Base-by-base conservation (phyloP, 2,797 vertebrate species). In the Erethizon dorsatum region DNA sequence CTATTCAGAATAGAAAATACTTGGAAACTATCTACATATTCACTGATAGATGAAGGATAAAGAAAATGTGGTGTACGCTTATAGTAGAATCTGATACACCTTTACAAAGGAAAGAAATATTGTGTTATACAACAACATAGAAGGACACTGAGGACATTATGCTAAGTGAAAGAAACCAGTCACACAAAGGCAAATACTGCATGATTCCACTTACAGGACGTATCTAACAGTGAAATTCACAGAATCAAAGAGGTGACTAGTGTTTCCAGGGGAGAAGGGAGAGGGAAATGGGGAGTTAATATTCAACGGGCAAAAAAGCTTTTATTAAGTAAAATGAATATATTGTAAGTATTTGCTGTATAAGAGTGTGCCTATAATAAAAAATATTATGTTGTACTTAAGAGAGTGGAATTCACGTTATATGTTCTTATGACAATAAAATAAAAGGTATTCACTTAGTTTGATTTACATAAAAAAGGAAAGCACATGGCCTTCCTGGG, bases 381-480 rank as follows among this genome's bases (percentile, higher is more conserved):
- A n/a, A 33, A 78, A 41, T 63, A 83, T 1, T 31, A 37, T 41
- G 54, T 56, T 50, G 6, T 37, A 84, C 13, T 75, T 75, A 92
- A 18, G 13, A 88, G 71, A 11, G 61, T 50, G 54, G 63, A 79
- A 56, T 14, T 57, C 37, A 73, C 50, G 13, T 50, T 50, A 52
- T 75, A 8, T 65, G 33, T 85, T 92, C 63, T 94, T 65, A 37
- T 0, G 47, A 52, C 33, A 26, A 57, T 63, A 71, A 59, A 96
- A 50, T 52, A 89, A 89, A 47, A 31, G 0, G 79, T 59, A 33
- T 63, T 84, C 52, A 84, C 5, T 54, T 82, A 78, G 54, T 88
- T 69, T 87, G 20, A 4, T 77, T 95, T 89, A 37, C 82, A n/a
- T 65, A 57, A 90, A 93, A 14, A 18, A 73, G 22, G n/a, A 94